These are phyloP conservation scores for Sylvilagus bachmani DNA, from an alignment of 2,113 vertebrate species.

Conservation along the genomic window DNA sequence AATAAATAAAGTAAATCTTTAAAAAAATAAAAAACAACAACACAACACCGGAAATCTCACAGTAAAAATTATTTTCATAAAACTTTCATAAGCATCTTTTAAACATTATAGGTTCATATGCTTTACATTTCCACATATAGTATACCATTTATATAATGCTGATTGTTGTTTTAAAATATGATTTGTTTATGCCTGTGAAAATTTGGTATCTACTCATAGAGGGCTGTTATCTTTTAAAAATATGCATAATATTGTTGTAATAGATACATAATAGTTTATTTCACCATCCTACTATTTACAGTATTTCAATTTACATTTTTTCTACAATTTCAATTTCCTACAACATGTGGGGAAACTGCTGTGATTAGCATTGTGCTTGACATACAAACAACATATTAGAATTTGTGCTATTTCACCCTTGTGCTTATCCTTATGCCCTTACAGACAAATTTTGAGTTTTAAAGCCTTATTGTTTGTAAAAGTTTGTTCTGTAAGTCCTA, in stretches of 20 bases:
- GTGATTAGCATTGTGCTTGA: background rate
- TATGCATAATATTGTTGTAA: background rate
- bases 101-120: background rate
- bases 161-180: background rate
- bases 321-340: background rate
- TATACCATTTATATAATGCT: background rate
- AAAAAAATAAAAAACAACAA: conserved; percentile 13
- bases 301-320: background rate
- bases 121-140: background rate
- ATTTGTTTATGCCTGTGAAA: background rate
- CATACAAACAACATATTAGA: background rate
- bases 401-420: background rate
- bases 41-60: background rate
- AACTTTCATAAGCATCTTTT: background rate
- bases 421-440: background rate
- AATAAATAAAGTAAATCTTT: background rate
- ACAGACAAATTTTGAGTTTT: background rate
- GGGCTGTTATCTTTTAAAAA: background rate
- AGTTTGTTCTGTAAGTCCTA: background rate
- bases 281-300: background rate
- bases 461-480: background rate
- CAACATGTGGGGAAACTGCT: background rate
- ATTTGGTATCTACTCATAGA: background rate
- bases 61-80: background rate
- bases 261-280: background rate